Base-by-base conservation (phyloP, 2,888 invertebrate genomes). In the Eristalis intricaria region DNA sequence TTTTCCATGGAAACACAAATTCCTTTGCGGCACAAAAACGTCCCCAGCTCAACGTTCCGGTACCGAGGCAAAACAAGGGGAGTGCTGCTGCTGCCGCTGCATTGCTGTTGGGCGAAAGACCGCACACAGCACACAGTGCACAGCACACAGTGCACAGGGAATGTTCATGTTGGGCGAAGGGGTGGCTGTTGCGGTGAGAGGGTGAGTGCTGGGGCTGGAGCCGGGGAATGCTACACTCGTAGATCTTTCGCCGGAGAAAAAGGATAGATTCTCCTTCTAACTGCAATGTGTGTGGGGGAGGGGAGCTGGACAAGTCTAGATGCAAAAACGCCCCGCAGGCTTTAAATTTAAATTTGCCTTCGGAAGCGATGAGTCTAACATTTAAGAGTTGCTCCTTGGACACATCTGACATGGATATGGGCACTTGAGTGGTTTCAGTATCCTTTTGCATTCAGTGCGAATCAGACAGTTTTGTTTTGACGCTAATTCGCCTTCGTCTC, bases 1-100 rank as follows among this genome's bases (percentile, higher is more conserved):
- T 56, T 56, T 69, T 69, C 56, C 56, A 32, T 29, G 56, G 56
- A 56, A 69, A 69, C 50, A 69, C 50, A 69, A 69, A 69, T 50
- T 69, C 69, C 50, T 32, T 29, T 50, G 50, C 50, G 50, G 19
- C 50, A 50, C 50, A 50, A 19, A 50, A 50, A 50, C 19, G 50
- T 50, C 50, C 19, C 40, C 29, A n/a, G 26, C 40, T 7, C 40
- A 40, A 43, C 43, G 26, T 50, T 43, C 26, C 29, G n/a, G 50
- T 50, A 22, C 8, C 7, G 19, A 50, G 8, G n/a, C n/a, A 19
- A 8, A 8, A 8, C 50, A 19, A 2, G 19, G 50, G 8, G 50
- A 5, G 5, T 29, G 10, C 32, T 32, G 7, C 15, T n/a, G 4
- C 15, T 43, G 15, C 19, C n/a, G 50, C 50, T 50, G 50, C 50